Percentiles rank a stretch among this genome's conserved stretches.
Conservation (phyloP, 2,888 invertebrate species). For the Apantesis nais region DNA sequence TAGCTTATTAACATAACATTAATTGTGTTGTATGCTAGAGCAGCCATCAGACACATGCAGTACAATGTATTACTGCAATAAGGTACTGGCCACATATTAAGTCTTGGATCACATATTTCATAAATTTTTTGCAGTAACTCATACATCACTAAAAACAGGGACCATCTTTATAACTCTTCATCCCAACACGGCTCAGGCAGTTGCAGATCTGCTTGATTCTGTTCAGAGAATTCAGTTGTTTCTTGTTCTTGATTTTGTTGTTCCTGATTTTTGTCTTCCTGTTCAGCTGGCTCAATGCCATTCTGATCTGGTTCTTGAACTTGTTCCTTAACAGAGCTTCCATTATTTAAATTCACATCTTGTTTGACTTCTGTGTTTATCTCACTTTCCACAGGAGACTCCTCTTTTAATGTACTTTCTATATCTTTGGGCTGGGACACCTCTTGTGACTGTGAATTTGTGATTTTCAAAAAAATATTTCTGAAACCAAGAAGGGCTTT, state of each 20-base stretch:
- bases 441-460: background rate
- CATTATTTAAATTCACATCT: background rate
- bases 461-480: constrained; percentile 13
- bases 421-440: background rate
- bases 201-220: background rate
- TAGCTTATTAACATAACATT: background rate
- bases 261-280: background rate
- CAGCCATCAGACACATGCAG: too few relatives aligned
- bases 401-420: background rate
- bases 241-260: background rate
- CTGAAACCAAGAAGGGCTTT: constrained; percentile 17
- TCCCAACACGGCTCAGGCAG: background rate
- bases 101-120: background rate
- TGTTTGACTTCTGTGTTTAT: too few relatives aligned
- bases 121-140: background rate
- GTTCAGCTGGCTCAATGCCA: background rate
- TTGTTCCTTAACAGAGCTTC: background rate
- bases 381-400: background rate
- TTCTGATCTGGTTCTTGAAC: background rate
- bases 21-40: background rate
- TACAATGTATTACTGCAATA: background rate
- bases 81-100: background rate
- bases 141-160: background rate
- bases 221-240: background rate
- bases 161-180: background rate